Evolutionary conservation across 2,888 invertebrate species (phyloP).

Genomic region (Xylota sylvarum): DNA sequence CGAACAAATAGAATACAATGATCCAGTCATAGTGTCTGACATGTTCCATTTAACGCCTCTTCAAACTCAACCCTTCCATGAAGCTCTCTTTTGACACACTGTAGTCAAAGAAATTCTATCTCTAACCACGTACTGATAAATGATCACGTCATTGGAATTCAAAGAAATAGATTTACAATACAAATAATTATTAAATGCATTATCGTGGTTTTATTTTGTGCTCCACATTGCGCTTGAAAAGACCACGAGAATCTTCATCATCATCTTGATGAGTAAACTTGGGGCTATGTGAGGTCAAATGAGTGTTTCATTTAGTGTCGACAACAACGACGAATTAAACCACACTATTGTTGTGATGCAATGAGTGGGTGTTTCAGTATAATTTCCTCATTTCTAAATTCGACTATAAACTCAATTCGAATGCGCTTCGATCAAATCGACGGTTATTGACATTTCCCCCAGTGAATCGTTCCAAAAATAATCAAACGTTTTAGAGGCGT

Average conservation of each 20-base stretch:
- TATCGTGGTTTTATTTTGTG: neutral
- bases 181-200: slow-evolving; percentile 7
- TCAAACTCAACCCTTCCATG: no score
- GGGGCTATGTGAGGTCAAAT: slow-evolving; percentile 40
- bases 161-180: slow-evolving; percentile 27
- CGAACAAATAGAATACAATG: no score
- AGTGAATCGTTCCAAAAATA: slow-evolving; percentile 19
- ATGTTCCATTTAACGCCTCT: no score
- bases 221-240: neutral
- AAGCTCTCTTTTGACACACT: slow-evolving; percentile 32
- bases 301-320: slow-evolving; percentile 18
- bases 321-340: neutral
- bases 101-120: slow-evolving; percentile 8
- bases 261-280: slow-evolving; percentile 54
- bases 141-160: slow-evolving; percentile 36
- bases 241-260: slow-evolving; percentile 12
- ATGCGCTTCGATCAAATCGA: slow-evolving; percentile 31
- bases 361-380: slow-evolving; percentile 41
- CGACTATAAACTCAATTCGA: slow-evolving; percentile 33
- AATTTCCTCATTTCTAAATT: slow-evolving; percentile 34
- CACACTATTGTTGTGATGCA: neutral
- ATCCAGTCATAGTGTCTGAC: no score
- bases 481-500: slow-evolving; percentile 59
- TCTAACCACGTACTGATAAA: slow-evolving; percentile 14
- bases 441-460: slow-evolving; percentile 64